phyloP scores from a whole-genome alignment of 2,888 invertebrate genomes.

The Caenorhabditis sp. region DNA sequence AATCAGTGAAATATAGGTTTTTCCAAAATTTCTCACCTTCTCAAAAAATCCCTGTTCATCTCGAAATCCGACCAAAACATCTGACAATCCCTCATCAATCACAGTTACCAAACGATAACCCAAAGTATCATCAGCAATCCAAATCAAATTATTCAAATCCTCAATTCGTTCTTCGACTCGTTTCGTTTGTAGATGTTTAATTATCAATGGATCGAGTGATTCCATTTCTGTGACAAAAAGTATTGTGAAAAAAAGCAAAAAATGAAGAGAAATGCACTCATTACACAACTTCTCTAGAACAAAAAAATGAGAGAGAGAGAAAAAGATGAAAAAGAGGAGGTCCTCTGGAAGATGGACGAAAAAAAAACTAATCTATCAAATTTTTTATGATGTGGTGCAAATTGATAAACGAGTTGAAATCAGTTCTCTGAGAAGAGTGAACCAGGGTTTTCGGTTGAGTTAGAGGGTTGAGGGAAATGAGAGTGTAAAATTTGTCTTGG shows the following conservation, averaged over 20 bases:
- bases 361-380: neutral
- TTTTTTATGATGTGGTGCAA: neutral
- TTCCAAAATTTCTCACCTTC: constrained; percentile 40
- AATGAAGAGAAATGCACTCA: neutral
- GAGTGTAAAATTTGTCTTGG: no score
- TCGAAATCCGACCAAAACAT: constrained; percentile 58
- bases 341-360: neutral
- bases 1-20: neutral
- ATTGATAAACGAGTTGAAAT: no score
- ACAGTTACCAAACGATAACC: constrained; percentile 53
- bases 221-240: neutral
- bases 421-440: no score
- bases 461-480: no score
- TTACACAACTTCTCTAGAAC: neutral
- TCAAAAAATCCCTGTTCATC: constrained; percentile 65
- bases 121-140: constrained; percentile 57
- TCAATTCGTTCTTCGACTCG: constrained; percentile 39
- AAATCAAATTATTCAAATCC: constrained; percentile 48
- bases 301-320: neutral
- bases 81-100: constrained; percentile 48
- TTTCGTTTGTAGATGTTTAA: constrained; percentile 34
- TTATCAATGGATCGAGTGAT: neutral
- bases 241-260: neutral
- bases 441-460: no score
- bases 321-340: neutral